These are phyloP conservation scores for Tetropium fuscum DNA, from an alignment of 2,888 invertebrate species.

Conservation along the genomic window DNA sequence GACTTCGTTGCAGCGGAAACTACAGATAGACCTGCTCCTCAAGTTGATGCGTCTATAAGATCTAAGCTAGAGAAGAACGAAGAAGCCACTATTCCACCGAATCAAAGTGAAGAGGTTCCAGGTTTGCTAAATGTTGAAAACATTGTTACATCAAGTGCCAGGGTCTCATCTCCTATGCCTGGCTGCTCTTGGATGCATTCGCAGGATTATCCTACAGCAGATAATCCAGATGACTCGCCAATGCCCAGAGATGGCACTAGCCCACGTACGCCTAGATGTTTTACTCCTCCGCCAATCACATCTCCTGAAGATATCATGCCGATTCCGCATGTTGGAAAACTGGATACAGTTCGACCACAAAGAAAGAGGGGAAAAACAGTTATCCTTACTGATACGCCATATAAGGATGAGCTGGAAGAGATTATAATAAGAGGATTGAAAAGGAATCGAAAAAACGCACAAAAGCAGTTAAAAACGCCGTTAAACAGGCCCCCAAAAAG, in stretches of 20 bases:
- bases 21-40: no score
- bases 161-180: slow-evolving; percentile 11
- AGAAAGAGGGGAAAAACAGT: slow-evolving; percentile 11
- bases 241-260: slow-evolving; percentile 4
- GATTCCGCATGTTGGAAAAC: slow-evolving; percentile 8
- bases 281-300: slow-evolving; percentile 8
- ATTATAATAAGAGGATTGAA: background rate
- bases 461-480: background rate
- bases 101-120: slow-evolving; percentile 49
- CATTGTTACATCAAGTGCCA: no score
- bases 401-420: slow-evolving; percentile 1
- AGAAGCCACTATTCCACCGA: no score
- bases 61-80: no score
- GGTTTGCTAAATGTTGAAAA: no score
- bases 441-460: background rate
- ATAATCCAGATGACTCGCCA: slow-evolving; percentile 6
- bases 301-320: slow-evolving; percentile 12
- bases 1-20: no score
- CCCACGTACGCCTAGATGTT: background rate
- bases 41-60: no score
- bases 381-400: slow-evolving; percentile 9
- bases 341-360: slow-evolving; percentile 1
- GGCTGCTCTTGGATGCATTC: slow-evolving; percentile 13
- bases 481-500: no score
- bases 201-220: slow-evolving; percentile 11